These are phyloP conservation scores for Austrolebias charrua DNA, from an alignment of 2,797 vertebrate species.

Conservation along the genomic window DNA sequence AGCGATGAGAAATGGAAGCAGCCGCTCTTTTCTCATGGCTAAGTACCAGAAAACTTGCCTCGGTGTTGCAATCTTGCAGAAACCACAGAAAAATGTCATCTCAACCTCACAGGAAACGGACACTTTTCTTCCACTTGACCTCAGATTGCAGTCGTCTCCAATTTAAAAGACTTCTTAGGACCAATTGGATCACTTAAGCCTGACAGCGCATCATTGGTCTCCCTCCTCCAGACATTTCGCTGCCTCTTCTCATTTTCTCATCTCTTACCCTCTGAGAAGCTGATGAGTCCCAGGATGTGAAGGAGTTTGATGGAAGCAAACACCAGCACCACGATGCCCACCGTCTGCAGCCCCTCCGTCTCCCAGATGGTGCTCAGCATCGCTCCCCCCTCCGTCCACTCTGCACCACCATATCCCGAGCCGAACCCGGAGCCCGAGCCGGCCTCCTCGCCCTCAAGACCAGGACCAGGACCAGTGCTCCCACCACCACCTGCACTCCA, in stretches of 20 bases:
- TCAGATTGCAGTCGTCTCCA: too few relatives aligned
- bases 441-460: constrained; percentile 61
- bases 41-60: constrained; percentile 10
- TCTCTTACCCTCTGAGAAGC: constrained; percentile 98
- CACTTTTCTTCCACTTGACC: background rate
- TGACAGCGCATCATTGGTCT: background rate
- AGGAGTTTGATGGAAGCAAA: constrained; percentile 97
- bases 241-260: background rate
- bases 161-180: background rate
- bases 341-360: constrained; percentile 97
- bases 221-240: background rate
- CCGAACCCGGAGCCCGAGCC: constrained; percentile 72
- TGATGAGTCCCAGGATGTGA: constrained; percentile 97
- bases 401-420: constrained; percentile 73
- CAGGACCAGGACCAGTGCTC: constrained; percentile 35
- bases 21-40: background rate
- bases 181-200: background rate
- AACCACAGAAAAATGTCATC: constrained; percentile 2
- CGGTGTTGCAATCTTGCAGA: constrained; percentile 5
- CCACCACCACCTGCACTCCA: constrained; percentile 74
- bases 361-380: constrained; percentile 96
- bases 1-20: background rate
- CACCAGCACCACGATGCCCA: constrained; percentile 98
- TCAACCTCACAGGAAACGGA: background rate
- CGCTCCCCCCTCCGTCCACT: constrained; percentile 75